phyloP scores from a whole-genome alignment of 2,797 vertebrate genomes.

The Staurois parvus region DNA sequence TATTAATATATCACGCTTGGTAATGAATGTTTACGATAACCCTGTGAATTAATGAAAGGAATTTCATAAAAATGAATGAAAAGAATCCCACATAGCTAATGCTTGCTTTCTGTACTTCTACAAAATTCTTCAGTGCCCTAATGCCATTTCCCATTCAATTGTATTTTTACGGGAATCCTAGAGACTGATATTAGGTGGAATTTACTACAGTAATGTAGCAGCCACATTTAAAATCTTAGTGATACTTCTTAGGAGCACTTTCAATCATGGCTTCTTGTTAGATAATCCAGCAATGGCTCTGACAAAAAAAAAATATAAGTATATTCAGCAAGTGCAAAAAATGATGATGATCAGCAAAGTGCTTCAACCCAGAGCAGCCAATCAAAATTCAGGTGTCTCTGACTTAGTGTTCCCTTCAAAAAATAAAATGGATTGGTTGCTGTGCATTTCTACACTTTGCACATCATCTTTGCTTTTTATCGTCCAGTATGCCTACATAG shows the following conservation, averaged over 20 bases:
- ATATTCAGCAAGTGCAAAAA: not conserved
- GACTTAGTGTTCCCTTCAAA: too few species aligned
- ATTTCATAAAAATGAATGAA: not conserved
- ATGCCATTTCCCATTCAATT: not conserved
- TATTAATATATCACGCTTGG: not conserved
- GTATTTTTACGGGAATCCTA: not conserved
- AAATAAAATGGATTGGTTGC: not conserved
- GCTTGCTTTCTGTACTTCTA: not conserved
- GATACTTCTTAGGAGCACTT: not conserved
- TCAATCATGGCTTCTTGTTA: not conserved
- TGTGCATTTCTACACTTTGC: not conserved
- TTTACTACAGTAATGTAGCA: not conserved
- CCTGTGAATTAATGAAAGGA: constrained; percentile 1
- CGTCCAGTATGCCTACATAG: too few species aligned
- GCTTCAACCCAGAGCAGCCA: not conserved
- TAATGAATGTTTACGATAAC: not conserved
- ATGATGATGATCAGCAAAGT: not conserved
- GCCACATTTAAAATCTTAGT: not conserved
- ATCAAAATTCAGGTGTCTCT: not conserved
- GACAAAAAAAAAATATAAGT: too few species aligned
- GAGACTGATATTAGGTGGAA: not conserved
- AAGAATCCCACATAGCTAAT: not conserved
- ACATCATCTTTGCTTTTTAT: not conserved
- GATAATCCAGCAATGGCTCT: not conserved
- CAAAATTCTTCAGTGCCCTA: not conserved